Conservation (phyloP, 2,888 invertebrate genomes). For the Ceramica pisi region DNA sequence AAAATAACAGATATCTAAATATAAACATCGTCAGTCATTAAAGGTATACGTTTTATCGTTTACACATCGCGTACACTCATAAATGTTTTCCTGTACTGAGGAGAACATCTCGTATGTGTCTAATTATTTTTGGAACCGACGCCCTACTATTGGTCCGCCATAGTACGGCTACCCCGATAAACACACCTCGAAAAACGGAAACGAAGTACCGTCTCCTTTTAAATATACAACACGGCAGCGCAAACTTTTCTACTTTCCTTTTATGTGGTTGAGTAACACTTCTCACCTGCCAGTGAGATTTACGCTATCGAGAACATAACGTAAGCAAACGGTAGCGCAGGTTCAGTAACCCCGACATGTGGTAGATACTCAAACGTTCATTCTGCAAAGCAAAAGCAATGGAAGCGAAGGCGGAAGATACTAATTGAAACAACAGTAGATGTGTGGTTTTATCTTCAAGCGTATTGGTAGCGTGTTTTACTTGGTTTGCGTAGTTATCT, state of each 20-base stretch:
- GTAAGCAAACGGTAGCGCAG: conserved; percentile 59
- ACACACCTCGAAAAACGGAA: conserved; percentile 33
- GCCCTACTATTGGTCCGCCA: conserved; percentile 60
- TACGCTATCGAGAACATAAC: conserved; percentile 47
- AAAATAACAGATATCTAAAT: conserved; percentile 70
- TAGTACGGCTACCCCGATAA: conserved; percentile 40
- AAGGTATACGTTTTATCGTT: conserved; percentile 73
- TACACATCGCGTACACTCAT: conserved; percentile 76
- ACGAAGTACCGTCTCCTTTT: conserved; percentile 43
- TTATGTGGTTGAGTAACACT: conserved; percentile 51
- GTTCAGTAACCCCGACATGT: conserved; percentile 65
- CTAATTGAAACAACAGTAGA: conserved; percentile 64
- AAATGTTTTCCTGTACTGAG: conserved; percentile 79
- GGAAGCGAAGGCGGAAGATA: conserved; percentile 65
- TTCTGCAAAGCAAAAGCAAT: conserved; percentile 69
- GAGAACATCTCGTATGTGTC: conserved; percentile 65
- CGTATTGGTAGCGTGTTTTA: conserved; percentile 39
- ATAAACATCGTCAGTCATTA: conserved; percentile 67
- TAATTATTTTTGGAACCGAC: conserved; percentile 72
- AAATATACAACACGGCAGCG: conserved; percentile 38
- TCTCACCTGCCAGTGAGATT: conserved; percentile 38
- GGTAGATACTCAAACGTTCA: conserved; percentile 61
- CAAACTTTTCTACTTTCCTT: conserved; percentile 59
- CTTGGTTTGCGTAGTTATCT: conserved; percentile 27
- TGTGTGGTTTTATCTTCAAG: conserved; percentile 59